phyloP scores from a whole-genome alignment of 1,140 invertebrate genomes.

The Triops cancriformis region DNA sequence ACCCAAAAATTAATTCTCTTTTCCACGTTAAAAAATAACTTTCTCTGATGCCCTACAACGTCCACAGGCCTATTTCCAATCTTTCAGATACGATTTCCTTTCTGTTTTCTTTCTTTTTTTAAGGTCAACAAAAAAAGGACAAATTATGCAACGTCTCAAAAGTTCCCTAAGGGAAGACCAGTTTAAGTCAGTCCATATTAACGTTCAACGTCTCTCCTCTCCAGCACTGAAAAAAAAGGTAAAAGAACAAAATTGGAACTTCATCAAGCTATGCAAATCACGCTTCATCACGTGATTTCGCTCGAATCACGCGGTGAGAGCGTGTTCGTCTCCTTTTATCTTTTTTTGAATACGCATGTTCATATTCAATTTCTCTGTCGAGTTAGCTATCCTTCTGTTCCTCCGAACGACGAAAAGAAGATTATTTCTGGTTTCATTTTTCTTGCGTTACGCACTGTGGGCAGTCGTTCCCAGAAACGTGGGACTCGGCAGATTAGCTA shows the following conservation, averaged over 20 bases:
- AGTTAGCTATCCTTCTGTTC: not conserved
- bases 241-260: not conserved
- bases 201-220: not conserved
- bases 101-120: not conserved
- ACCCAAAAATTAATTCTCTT: not conserved
- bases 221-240: too few relatives aligned
- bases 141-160: conserved; percentile 3
- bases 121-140: not conserved
- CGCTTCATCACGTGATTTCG: not conserved
- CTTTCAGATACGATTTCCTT: not conserved
- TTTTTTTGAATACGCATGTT: not conserved
- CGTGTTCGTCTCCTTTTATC: not conserved
- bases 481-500: not conserved
- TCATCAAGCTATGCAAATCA: conserved; percentile 10
- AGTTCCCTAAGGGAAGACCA: not conserved
- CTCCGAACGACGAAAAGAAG: not conserved
- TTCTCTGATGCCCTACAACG: not conserved
- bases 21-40: not conserved
- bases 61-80: not conserved
- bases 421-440: not conserved
- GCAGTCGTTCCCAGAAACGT: not conserved
- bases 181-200: not conserved
- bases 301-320: not conserved
- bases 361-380: not conserved
- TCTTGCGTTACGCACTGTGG: not conserved